A percentile compares a stretch with the other conserved stretches of the same genome.
These are phyloP conservation scores for Mnemiopsis leidyi DNA, from an alignment of 37 sponge, comb jelly and placozoan species.

Conservation along the genomic window DNA sequence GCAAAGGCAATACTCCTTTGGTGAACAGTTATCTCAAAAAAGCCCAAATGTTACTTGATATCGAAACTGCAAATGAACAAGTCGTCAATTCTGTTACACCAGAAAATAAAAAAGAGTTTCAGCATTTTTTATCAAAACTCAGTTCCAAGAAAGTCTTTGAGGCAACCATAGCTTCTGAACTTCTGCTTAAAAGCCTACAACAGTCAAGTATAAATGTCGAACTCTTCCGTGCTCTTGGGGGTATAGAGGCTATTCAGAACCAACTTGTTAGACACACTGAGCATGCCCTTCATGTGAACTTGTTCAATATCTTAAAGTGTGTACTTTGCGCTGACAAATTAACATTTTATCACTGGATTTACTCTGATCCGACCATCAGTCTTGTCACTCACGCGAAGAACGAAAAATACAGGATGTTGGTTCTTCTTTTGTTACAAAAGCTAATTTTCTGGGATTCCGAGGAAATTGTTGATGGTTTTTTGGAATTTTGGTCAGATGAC, in stretches of 20 bases:
- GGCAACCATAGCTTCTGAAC: slow-evolving; percentile 31
- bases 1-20: background rate
- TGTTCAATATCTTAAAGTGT: slow-evolving; percentile 16
- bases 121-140: slow-evolving; percentile 36
- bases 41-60: background rate
- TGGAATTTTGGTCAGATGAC: background rate
- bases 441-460: background rate
- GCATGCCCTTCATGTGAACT: background rate
- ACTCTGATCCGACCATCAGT: background rate
- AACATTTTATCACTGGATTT: slow-evolving; percentile 28
- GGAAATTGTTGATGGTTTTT: background rate
- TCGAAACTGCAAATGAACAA: background rate
- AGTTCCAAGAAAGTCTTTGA: slow-evolving; percentile 45
- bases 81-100: background rate
- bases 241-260: background rate
- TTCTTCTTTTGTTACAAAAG: slow-evolving; percentile 8
- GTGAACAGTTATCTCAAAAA: slow-evolving; percentile 19
- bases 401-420: slow-evolving; percentile 35
- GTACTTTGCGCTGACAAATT: background rate
- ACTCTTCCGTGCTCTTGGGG: slow-evolving; percentile 34
- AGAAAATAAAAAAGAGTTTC: slow-evolving; percentile 42
- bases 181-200: slow-evolving; percentile 34
- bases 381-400: background rate
- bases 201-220: background rate
- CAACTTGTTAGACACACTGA: slow-evolving; percentile 4